phyloP scores from a whole-genome alignment of 2,888 invertebrate species.

The Drosophila paracracens region DNA sequence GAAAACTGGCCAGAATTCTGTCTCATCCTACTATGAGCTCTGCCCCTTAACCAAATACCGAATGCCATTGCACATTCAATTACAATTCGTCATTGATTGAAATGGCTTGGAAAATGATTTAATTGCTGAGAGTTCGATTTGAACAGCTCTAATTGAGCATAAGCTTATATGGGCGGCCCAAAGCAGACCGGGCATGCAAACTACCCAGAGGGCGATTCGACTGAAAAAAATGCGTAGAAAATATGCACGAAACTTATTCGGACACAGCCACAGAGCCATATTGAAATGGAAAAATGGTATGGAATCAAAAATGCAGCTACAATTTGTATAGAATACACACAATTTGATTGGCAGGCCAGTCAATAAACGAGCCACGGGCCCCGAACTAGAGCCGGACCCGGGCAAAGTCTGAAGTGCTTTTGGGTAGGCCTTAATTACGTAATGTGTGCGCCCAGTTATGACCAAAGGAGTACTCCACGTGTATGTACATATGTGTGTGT shows the following conservation, averaged over 20 bases:
- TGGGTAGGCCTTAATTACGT: slow-evolving; percentile 81
- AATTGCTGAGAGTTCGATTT: slow-evolving; percentile 68
- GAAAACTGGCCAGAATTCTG: slow-evolving; percentile 36
- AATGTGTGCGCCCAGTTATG: slow-evolving; percentile 79
- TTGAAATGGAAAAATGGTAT: slow-evolving; percentile 48
- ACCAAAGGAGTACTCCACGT: slow-evolving; percentile 71
- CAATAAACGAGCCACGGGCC: slow-evolving; percentile 55
- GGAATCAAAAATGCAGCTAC: slow-evolving; percentile 75
- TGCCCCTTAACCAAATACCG: background rate
- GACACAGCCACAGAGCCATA: slow-evolving; percentile 39
- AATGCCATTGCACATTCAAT: slow-evolving; percentile 41
- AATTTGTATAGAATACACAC: slow-evolving; percentile 66
- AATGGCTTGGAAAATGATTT: slow-evolving; percentile 78
- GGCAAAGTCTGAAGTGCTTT: slow-evolving; percentile 76
- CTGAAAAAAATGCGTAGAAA: slow-evolving; percentile 64
- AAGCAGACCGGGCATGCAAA: slow-evolving; percentile 4
- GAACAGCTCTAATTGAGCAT: slow-evolving; percentile 75
- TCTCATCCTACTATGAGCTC: slow-evolving; percentile 9
- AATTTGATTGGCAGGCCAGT: slow-evolving; percentile 77
- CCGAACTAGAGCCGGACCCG: slow-evolving; percentile 9
- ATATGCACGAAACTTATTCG: slow-evolving; percentile 68
- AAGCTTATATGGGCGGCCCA: slow-evolving; percentile 34
- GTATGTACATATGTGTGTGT: too few relatives aligned
- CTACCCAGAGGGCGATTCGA: slow-evolving; percentile 32
- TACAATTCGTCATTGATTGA: slow-evolving; percentile 60